Conservation (phyloP, 1,140 invertebrate genomes). For the Drosophila mayri region DNA sequence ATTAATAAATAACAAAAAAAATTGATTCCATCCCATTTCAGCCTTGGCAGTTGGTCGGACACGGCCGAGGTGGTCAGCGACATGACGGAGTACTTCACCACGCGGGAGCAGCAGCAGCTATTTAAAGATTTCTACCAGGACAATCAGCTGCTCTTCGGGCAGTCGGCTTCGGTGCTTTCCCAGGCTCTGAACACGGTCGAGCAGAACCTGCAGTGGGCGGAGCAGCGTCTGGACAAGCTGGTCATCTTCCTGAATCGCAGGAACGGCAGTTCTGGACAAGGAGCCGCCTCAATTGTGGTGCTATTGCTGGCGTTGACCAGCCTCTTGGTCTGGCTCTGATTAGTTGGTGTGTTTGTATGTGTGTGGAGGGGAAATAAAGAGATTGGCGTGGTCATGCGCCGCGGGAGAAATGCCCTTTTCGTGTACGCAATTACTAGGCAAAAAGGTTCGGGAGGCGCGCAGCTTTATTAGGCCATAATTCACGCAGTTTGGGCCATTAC, state of each 20-base stretch:
- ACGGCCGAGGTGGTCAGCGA: slow-evolving; percentile 82
- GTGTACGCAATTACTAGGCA: slow-evolving; percentile 80
- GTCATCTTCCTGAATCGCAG: slow-evolving; percentile 29
- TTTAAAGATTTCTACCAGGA: slow-evolving; percentile 43
- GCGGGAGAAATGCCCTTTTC: slow-evolving; percentile 76
- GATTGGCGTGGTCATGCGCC: slow-evolving; percentile 32
- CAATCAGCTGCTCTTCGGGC: slow-evolving; percentile 52
- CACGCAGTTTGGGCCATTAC: slow-evolving; percentile 53
- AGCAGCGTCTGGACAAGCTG: slow-evolving; percentile 32
- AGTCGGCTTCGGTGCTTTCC: slow-evolving; percentile 18
- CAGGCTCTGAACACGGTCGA: slow-evolving; percentile 45
- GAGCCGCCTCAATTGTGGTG: slow-evolving; percentile 15
- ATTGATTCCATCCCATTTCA: background rate
- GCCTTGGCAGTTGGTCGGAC: slow-evolving; percentile 76
- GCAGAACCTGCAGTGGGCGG: slow-evolving; percentile 57
- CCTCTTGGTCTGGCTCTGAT: slow-evolving; percentile 45
- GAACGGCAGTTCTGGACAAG: slow-evolving; percentile 25
- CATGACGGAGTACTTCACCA: slow-evolving; percentile 85
- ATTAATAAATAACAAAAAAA: too few species aligned
- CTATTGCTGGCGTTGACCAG: slow-evolving; percentile 26
- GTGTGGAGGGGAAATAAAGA: slow-evolving; percentile 42
- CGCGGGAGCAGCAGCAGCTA: slow-evolving; percentile 79
- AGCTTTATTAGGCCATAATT: slow-evolving; percentile 76
- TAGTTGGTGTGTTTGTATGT: slow-evolving; percentile 25
- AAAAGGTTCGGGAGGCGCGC: slow-evolving; percentile 57